A percentile compares a stretch with the other conserved stretches of the same genome.
phyloP scores from a whole-genome alignment of 2,888 invertebrate genomes.

The Parasteatoda lunata region DNA sequence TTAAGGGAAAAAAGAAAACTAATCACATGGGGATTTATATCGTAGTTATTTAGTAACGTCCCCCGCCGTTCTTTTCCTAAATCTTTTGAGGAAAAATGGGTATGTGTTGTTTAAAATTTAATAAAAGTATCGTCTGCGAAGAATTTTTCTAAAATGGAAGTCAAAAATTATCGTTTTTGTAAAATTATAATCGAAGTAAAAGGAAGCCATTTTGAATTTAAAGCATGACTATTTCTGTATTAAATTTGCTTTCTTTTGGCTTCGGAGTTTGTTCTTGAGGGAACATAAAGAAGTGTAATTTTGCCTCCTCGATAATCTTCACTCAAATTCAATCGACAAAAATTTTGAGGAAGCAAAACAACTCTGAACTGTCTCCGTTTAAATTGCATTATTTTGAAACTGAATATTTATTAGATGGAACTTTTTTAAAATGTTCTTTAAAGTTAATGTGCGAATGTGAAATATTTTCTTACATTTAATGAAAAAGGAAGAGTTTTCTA shows the following conservation, averaged over 20 bases:
- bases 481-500: too few relatives aligned
- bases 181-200: not conserved
- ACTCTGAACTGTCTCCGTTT: not conserved
- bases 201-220: conserved; percentile 4
- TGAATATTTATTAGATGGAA: not conserved
- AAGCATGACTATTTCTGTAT: conserved; percentile 1
- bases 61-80: not conserved
- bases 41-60: conserved; percentile 22
- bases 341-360: not conserved
- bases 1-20: conserved; percentile 14
- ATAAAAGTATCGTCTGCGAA: conserved; percentile 5
- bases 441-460: not conserved
- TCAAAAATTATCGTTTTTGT: not conserved
- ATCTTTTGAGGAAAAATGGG: conserved; percentile 14
- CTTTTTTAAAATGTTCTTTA: not conserved
- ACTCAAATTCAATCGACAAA: not conserved
- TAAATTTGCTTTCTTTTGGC: conserved; percentile 4
- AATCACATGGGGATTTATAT: conserved; percentile 17
- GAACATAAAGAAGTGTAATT: conserved; percentile 20
- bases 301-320: not conserved
- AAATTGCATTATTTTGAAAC: conserved; percentile 2
- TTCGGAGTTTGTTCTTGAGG: conserved; percentile 1
- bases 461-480: not conserved
- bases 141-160: not conserved
- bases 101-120: conserved; percentile 12